Evolutionary conservation across 2,113 vertebrate species (phyloP).

Genomic region (Notothenia coriiceps): DNA sequence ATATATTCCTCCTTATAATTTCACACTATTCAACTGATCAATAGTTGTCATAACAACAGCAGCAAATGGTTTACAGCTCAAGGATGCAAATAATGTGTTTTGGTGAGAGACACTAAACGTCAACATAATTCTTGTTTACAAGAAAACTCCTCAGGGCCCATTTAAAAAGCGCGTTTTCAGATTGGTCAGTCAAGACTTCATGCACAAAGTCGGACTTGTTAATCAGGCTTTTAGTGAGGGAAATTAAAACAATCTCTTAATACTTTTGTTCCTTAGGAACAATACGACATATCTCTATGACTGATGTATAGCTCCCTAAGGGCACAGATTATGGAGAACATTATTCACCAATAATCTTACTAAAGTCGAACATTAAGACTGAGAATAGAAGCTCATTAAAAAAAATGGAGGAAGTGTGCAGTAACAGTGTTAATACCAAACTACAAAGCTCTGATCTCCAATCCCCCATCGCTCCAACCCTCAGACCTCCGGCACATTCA

Average conservation of each 20-base stretch:
- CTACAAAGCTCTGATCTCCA: constrained; percentile 51
- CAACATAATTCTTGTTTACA: neutral
- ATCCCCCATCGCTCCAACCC: constrained; percentile 37
- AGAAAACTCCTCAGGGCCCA: neutral
- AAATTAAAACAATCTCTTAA: no score
- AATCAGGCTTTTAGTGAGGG: neutral
- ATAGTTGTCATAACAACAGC: neutral
- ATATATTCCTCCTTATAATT: neutral
- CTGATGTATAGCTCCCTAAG: neutral
- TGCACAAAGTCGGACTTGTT: neutral
- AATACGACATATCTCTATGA: neutral
- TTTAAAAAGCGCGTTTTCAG: constrained; percentile 14
- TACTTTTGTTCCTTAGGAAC: neutral
- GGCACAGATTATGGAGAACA: neutral
- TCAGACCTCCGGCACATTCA: constrained; percentile 55
- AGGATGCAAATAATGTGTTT: neutral
- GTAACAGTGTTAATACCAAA: constrained; percentile 38
- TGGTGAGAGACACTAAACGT: neutral
- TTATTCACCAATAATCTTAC: neutral
- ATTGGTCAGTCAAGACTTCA: constrained; percentile 3
- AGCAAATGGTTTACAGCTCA: neutral
- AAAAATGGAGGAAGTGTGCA: constrained; percentile 8
- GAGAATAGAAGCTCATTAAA: neutral
- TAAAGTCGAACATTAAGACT: neutral
- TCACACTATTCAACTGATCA: neutral